Percentiles rank a stretch among this genome's conserved stretches.
phyloP scores from a whole-genome alignment of 2,888 invertebrate genomes.

The Miltochrista miniata region DNA sequence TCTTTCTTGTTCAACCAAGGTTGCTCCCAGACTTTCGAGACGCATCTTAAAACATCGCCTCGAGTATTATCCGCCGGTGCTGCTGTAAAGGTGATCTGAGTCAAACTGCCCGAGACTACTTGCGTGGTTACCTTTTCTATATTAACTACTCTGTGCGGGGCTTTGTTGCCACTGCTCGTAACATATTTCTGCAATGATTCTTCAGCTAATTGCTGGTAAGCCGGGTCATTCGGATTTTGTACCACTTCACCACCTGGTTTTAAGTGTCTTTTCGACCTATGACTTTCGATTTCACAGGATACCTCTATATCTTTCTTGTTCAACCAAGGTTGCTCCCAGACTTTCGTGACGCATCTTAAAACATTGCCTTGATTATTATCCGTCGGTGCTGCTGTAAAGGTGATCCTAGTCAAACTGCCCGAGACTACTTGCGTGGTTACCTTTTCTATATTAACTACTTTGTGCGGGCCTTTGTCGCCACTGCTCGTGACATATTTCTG shows the following conservation, averaged over 20 bases:
- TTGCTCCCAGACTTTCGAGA: slow-evolving; percentile 1
- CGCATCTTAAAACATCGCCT: neutral
- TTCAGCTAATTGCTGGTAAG: slow-evolving; percentile 29
- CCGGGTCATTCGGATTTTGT: slow-evolving; percentile 21
- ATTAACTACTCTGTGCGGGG: neutral
- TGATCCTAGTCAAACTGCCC: slow-evolving; percentile 25
- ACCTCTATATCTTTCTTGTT: slow-evolving; percentile 18
- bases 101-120: slow-evolving; percentile 2
- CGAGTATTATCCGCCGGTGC: neutral
- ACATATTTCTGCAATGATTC: slow-evolving; percentile 40
- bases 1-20: slow-evolving; percentile 17
- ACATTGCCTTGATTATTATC: neutral
- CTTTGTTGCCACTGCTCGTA: neutral
- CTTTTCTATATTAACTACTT: slow-evolving; percentile 21
- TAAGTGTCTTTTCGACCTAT: slow-evolving; percentile 16
- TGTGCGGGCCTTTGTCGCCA: slow-evolving; percentile 12
- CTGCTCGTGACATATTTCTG: slow-evolving; percentile 28
- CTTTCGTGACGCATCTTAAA: slow-evolving; percentile 37
- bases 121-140: slow-evolving; percentile 3
- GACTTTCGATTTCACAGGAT: slow-evolving; percentile 6
- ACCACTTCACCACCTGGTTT: slow-evolving; percentile 14
- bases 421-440: slow-evolving; percentile 35
- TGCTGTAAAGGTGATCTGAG: slow-evolving; percentile 2
- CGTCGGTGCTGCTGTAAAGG: slow-evolving; percentile 26
- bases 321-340: slow-evolving; percentile 40